Base-by-base conservation (phyloP, 2,888 invertebrate genomes). In the Idaea dimidiata region DNA sequence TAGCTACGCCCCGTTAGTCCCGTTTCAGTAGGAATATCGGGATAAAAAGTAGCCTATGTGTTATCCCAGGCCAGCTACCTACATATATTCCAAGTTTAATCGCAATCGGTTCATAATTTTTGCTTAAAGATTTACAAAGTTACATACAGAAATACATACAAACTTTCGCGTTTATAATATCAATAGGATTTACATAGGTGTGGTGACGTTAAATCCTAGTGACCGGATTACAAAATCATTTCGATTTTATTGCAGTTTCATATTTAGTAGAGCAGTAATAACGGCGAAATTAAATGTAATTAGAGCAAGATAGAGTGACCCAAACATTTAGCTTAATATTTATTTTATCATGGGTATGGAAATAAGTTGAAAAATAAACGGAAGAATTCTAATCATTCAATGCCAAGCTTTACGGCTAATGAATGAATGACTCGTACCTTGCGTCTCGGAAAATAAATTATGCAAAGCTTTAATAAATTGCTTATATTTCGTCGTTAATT, bases 401-500 rank as follows among this genome's bases (percentile, higher is more conserved):
- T 43, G 54, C 60, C 17, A 55, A 43, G 54, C 59, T 59, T 24
- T 62, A 61, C 54, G 17, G 55, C 32, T 57, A 61, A 66, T 72
- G 69, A 68, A 59, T 67, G 54, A 61, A 66, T 72, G 69, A 68
- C 60, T 67, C 65, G 62, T 10, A 62, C 62, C 58, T 60, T 31
- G 60, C 58, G 18, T 10, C 18, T 5, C 64, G 61, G 62, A 17
- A 64, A 63, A 68, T 65, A 70, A 67, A 67, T 69, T 64, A 68
- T 62, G 60, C 67, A 61, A 56, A 68, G 62, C 69, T 71, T 70
- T 71, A 65, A 68, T 68, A 70, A 43, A 68, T 67, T 67, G 66
- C 62, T 68, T 66, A 66, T 62, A 66, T 64, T 58, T 62, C 58
- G 60, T 64, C 58, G 68, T 69, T 59, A 65, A 68, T 70, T 68